Conservation (phyloP, 2,797 vertebrate genomes). For the Tachyglossus aculeatus region DNA sequence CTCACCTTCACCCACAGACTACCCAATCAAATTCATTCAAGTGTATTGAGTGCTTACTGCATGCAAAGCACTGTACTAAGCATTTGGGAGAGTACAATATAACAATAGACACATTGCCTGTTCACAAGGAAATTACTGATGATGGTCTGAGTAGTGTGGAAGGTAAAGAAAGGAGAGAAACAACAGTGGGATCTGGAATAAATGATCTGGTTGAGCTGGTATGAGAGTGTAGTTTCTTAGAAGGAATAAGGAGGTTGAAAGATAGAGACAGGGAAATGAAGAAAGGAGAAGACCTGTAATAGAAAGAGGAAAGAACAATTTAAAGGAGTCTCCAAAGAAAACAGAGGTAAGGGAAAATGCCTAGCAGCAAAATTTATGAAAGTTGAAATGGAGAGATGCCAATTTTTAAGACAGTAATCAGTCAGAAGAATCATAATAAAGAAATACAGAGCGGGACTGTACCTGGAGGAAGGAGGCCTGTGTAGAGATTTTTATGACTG, state of each 20-base stretch:
- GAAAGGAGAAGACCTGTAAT: background rate
- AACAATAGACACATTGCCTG: too few relatives aligned
- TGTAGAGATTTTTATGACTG: constrained; percentile 52
- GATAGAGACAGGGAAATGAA: background rate
- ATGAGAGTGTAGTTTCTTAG: background rate
- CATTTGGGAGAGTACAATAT: too few relatives aligned
- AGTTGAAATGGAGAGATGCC: background rate
- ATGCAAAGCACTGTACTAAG: too few relatives aligned
- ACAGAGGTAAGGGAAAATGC: background rate
- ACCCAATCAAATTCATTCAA: constrained; percentile 48
- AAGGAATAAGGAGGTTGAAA: background rate
- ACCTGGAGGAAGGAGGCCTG: constrained; percentile 39
- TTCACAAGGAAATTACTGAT: too few relatives aligned
- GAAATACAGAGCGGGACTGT: background rate
- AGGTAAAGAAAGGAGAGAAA: constrained; percentile 15
- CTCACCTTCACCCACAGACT: constrained; percentile 26
- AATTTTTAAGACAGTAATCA: background rate
- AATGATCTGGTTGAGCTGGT: background rate
- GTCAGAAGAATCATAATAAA: constrained; percentile 4
- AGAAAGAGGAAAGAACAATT: background rate
- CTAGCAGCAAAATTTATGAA: background rate
- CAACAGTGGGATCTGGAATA: constrained; percentile 1
- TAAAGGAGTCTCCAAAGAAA: background rate
- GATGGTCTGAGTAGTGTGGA: background rate
- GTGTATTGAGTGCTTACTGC: too few relatives aligned